A percentile compares a stretch with the other conserved stretches of the same genome.
Conservation (phyloP, 2,797 vertebrate species). For the Rhinatrema bivittatum region DNA sequence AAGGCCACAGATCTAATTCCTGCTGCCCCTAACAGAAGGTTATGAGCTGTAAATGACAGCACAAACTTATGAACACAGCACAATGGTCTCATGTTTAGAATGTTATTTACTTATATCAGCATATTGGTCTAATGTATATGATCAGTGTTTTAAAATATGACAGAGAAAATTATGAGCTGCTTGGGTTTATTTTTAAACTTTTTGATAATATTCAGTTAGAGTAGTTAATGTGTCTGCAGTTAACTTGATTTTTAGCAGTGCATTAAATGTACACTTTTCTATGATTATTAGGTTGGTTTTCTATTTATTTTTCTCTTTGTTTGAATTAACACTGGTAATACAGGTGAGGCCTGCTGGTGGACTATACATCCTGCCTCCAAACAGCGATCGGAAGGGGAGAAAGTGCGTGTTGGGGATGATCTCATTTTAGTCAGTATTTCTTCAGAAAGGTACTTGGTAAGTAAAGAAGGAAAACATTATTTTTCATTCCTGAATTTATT, state of each 20-base stretch:
- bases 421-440: constrained; percentile 93
- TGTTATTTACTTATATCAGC: no score
- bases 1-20: no score
- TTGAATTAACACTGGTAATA: not conserved
- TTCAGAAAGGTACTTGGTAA: constrained; percentile 91
- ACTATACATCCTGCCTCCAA: constrained; percentile 95
- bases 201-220: no score
- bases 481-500: constrained; percentile 49
- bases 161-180: no score
- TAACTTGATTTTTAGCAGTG: not conserved
- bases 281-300: not conserved
- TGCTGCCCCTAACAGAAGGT: no score
- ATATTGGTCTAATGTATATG: no score
- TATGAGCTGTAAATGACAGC: no score
- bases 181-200: no score
- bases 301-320: not conserved
- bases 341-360: constrained; percentile 95
- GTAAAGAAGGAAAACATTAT: constrained; percentile 18
- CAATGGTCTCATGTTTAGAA: no score
- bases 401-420: constrained; percentile 90
- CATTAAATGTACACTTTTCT: not conserved
- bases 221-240: no score
- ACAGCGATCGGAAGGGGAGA: constrained; percentile 91
- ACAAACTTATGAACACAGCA: no score
- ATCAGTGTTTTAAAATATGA: no score